phyloP scores from a whole-genome alignment of 1,140 invertebrate species.

The Aphelenchoides besseyi region DNA sequence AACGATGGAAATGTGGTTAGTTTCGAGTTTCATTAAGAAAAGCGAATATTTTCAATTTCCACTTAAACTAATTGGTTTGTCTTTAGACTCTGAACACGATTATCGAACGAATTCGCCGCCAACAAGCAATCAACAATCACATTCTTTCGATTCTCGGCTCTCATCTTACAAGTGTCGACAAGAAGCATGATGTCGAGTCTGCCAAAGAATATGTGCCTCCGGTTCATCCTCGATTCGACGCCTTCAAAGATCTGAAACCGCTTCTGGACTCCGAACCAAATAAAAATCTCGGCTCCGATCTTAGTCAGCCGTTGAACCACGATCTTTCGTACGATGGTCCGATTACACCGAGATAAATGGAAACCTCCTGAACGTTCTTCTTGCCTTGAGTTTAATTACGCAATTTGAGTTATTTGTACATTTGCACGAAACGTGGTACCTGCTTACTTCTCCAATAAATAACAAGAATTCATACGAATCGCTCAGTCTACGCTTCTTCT shows the following conservation, averaged over 20 bases:
- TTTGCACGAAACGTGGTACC: too few relatives aligned
- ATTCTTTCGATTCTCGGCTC: conserved; percentile 89
- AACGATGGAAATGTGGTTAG: conserved; percentile 19
- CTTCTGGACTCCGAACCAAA: not conserved
- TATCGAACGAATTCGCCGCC: conserved; percentile 92
- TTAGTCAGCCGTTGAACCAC: not conserved
- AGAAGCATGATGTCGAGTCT: not conserved
- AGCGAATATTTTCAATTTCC: too few relatives aligned
- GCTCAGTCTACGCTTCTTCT: too few relatives aligned
- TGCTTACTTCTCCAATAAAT: too few relatives aligned
- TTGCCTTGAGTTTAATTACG: not conserved
- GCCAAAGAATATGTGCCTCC: not conserved
- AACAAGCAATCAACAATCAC: conserved; percentile 96
- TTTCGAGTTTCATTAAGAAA: not conserved
- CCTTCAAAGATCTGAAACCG: not conserved
- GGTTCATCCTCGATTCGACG: not conserved
- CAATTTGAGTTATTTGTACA: too few relatives aligned
- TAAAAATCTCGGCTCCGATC: conserved; percentile 9
- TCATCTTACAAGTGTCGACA: conserved; percentile 1
- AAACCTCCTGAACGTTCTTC: not conserved
- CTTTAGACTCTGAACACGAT: conserved; percentile 84
- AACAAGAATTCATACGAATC: too few relatives aligned
- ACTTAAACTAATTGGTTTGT: conserved; percentile 18
- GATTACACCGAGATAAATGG: not conserved
- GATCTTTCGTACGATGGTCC: not conserved